These are phyloP conservation scores for Drosophila stalkeri DNA, from an alignment of 2,888 invertebrate genomes.

Conservation along the genomic window DNA sequence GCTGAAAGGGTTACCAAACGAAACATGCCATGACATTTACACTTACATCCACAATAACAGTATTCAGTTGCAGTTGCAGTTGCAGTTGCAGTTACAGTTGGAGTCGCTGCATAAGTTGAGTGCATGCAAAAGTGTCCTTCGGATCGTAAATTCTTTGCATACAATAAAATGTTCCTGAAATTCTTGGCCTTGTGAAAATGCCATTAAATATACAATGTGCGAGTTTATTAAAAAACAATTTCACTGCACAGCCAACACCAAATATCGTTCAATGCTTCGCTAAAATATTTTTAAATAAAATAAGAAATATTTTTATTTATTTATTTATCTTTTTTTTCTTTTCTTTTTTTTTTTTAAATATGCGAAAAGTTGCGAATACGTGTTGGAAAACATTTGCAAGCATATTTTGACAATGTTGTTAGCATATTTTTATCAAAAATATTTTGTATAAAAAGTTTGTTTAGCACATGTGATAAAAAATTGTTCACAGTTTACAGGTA, in stretches of 20 bases:
- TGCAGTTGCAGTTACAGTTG: neutral
- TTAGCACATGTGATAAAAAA: neutral
- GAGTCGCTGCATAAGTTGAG: conserved; percentile 45
- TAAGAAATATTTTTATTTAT: neutral
- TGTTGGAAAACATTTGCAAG: neutral
- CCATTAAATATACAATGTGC: conserved; percentile 2
- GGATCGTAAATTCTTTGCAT: conserved; percentile 46
- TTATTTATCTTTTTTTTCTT: too few relatives aligned
- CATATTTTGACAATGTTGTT: neutral
- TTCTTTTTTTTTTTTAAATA: neutral
- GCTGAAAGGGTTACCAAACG: conserved; percentile 54
- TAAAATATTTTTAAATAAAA: neutral
- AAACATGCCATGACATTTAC: conserved; percentile 40
- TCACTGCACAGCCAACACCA: neutral
- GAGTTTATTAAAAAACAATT: neutral
- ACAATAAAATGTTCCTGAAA: conserved; percentile 1
- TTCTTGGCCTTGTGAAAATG: conserved; percentile 5
- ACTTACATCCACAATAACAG: conserved; percentile 18
- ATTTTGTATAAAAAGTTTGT: neutral
- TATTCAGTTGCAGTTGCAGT: conserved; percentile 10
- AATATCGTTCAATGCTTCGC: neutral
- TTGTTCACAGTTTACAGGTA: neutral
- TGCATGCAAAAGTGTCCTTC: conserved; percentile 51
- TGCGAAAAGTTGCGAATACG: neutral
- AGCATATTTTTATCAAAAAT: neutral